phyloP scores from a whole-genome alignment of 2,797 vertebrate species.

The Dermochelys coriacea region DNA sequence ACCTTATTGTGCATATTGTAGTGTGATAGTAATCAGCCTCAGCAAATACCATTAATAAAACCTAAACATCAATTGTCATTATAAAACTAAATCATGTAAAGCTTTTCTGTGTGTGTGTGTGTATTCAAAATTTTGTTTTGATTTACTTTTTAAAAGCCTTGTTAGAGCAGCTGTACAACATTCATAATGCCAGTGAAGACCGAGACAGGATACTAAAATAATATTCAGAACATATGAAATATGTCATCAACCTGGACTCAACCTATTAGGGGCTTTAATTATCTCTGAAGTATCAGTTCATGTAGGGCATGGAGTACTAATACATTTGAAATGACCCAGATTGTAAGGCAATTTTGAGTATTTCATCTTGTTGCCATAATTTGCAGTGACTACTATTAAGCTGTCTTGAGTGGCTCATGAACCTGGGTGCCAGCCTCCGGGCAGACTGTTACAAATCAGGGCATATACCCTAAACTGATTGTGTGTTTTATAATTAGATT shows the following conservation, averaged over 20 bases:
- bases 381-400: neutral
- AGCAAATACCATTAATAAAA: neutral
- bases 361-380: neutral
- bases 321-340: neutral
- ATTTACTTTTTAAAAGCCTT: neutral
- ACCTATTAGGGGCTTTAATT: neutral
- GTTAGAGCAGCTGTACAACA: neutral
- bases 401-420: neutral
- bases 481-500: neutral
- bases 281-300: neutral
- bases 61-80: neutral
- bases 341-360: neutral
- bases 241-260: neutral
- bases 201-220: neutral
- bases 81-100: neutral
- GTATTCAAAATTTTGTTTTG: neutral
- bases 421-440: neutral
- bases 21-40: neutral
- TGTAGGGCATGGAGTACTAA: neutral
- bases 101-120: neutral
- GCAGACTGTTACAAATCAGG: neutral
- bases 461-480: neutral
- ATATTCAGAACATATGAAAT: neutral
- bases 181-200: neutral
- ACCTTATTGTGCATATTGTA: neutral